phyloP scores from a whole-genome alignment of 2,797 vertebrate genomes.

The Chrysocyon brachyurus region DNA sequence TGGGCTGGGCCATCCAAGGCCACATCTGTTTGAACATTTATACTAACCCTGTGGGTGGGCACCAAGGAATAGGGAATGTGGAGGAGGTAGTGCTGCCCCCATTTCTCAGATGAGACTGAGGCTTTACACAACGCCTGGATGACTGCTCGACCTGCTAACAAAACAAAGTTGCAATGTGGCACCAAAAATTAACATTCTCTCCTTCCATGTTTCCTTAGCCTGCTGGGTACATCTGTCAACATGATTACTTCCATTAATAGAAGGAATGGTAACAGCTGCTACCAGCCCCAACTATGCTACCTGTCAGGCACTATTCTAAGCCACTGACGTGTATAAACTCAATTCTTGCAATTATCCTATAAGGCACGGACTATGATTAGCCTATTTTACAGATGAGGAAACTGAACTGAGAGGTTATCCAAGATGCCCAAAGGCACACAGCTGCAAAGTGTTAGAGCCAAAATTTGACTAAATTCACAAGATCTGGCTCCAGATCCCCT shows the following conservation, averaged over 20 bases:
- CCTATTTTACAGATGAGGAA: neutral
- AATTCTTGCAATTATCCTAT: neutral
- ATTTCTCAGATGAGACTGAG: neutral
- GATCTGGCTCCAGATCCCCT: neutral
- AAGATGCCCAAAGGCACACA: neutral
- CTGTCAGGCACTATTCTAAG: neutral
- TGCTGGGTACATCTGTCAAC: neutral
- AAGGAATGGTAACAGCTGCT: neutral
- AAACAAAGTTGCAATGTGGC: neutral
- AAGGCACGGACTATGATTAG: neutral
- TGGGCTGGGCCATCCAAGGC: rapidly evolving
- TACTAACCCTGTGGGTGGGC: neutral
- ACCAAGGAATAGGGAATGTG: neutral
- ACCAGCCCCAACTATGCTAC: rapidly evolving
- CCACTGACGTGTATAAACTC: neutral
- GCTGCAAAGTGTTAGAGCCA: neutral
- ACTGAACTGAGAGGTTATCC: neutral
- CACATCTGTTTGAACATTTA: neutral
- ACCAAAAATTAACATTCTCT: neutral
- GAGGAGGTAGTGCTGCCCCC: neutral
- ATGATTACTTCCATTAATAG: neutral
- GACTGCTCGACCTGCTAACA: neutral
- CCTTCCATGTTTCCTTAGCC: neutral
- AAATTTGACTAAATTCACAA: neutral
- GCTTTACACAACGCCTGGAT: neutral